Conservation (phyloP, 2,888 invertebrate genomes). For the Aethes cnicana region DNA sequence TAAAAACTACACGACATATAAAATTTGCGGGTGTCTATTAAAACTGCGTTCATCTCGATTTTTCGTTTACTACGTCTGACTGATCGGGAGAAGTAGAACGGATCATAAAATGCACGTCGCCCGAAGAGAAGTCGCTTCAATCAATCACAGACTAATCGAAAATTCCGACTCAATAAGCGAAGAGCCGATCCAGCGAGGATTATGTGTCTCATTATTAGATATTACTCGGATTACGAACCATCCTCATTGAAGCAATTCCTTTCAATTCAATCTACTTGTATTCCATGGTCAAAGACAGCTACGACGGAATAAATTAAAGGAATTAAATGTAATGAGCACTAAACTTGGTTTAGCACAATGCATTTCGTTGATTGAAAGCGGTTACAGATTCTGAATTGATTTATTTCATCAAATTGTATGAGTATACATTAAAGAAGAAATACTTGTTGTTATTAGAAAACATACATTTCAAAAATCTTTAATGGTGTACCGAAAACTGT, state of each 20-base stretch:
- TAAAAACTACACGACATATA: slow-evolving; percentile 13
- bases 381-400: slow-evolving; percentile 16
- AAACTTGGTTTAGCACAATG: slow-evolving; percentile 46
- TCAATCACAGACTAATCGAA: slow-evolving; percentile 80
- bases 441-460: too few relatives aligned
- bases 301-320: slow-evolving; percentile 58
- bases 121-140: slow-evolving; percentile 70
- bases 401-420: slow-evolving; percentile 34
- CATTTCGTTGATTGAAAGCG: slow-evolving; percentile 40
- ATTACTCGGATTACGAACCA: slow-evolving; percentile 58
- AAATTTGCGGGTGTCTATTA: slow-evolving; percentile 9
- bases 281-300: slow-evolving; percentile 53
- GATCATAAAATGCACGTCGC: slow-evolving; percentile 77
- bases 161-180: slow-evolving; percentile 76
- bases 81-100: slow-evolving; percentile 66
- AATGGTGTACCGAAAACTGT: too few relatives aligned
- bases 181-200: slow-evolving; percentile 65
- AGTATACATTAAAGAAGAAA: too few relatives aligned
- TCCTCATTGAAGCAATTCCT: slow-evolving; percentile 54
- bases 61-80: slow-evolving; percentile 49
- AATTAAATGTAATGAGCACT: slow-evolving; percentile 50
- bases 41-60: slow-evolving; percentile 41
- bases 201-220: slow-evolving; percentile 75
- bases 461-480: too few relatives aligned
- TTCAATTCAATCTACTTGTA: slow-evolving; percentile 55